Evolutionary conservation across 2,113 vertebrate genomes (phyloP).

Genomic region (Salvelinus namaycush): DNA sequence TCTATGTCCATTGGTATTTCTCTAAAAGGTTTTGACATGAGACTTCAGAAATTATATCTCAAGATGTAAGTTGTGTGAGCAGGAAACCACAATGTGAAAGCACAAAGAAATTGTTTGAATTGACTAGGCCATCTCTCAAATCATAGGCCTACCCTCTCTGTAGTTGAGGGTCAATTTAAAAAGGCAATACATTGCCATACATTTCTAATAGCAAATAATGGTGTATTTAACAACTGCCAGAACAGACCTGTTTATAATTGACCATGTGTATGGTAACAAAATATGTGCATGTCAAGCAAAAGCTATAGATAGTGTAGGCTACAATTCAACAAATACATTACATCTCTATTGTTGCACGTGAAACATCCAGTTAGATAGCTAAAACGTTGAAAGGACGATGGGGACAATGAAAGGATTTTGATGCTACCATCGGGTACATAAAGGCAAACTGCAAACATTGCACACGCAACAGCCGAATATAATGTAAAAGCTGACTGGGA

Average conservation of each 20-base stretch:
- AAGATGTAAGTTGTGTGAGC: too few species aligned
- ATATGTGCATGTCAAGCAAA: constrained; percentile 28
- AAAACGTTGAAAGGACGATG: not conserved
- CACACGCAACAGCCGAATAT: constrained; percentile 6
- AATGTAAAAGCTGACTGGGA: constrained; percentile 36
- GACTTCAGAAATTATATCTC: too few species aligned
- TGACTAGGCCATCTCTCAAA: too few species aligned
- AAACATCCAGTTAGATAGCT: not conserved
- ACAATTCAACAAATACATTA: constrained; percentile 2
- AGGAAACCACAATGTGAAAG: too few species aligned
- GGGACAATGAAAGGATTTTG: not conserved
- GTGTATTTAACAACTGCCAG: not conserved
- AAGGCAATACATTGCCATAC: too few species aligned
- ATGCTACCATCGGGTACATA: not conserved
- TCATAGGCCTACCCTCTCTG: too few species aligned
- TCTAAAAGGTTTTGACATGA: too few species aligned
- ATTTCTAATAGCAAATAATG: not conserved
- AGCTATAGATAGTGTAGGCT: not conserved
- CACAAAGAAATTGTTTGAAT: too few species aligned
- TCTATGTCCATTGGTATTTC: too few species aligned
- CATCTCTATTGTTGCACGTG: not conserved
- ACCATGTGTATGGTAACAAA: constrained; percentile 11
- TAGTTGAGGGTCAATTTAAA: too few species aligned
- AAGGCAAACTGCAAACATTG: not conserved
- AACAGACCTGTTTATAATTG: constrained; percentile 6